Evolutionary conservation across 2,113 vertebrate species (phyloP).

Genomic region (Pollimyrus isidori): DNA sequence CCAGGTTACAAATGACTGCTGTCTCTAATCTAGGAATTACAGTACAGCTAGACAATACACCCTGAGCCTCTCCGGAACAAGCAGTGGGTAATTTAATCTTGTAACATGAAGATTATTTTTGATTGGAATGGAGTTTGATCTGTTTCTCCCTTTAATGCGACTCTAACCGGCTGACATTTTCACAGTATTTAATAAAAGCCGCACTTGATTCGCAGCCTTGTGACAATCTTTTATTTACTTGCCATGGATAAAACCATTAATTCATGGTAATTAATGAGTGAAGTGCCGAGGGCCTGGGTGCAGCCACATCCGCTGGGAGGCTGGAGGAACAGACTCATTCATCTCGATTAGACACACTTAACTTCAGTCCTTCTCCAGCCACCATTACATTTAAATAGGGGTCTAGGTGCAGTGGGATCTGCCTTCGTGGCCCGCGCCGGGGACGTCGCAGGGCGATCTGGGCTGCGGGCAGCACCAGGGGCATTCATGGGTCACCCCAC

Average conservation of each 20-base stretch:
- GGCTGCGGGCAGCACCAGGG: not conserved
- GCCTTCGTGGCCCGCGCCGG: not conserved
- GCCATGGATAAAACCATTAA: slow-evolving; percentile 57
- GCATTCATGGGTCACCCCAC: not conserved
- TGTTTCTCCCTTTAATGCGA: slow-evolving; percentile 51
- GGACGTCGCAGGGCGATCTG: not conserved
- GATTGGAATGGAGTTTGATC: slow-evolving; percentile 50
- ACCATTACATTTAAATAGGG: slow-evolving; percentile 41
- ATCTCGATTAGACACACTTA: slow-evolving; percentile 55
- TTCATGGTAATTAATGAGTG: slow-evolving; percentile 60
- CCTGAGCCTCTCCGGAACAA: slow-evolving; percentile 34
- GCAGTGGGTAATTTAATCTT: slow-evolving; percentile 44
- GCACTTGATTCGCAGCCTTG: slow-evolving; percentile 40
- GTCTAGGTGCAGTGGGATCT: slow-evolving; percentile 14
- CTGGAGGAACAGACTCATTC: slow-evolving; percentile 42
- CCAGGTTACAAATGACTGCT: slow-evolving; percentile 39
- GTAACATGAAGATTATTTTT: slow-evolving; percentile 43
- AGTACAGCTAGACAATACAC: slow-evolving; percentile 36
- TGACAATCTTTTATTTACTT: slow-evolving; percentile 60
- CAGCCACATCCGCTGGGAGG: slow-evolving; percentile 46
- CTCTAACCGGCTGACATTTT: slow-evolving; percentile 53
- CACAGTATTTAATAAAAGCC: slow-evolving; percentile 53
- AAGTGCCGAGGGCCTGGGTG: slow-evolving; percentile 43
- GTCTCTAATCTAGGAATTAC: slow-evolving; percentile 41
- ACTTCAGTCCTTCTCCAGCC: slow-evolving; percentile 35